Conservation (phyloP, 2,888 invertebrate species). For the Hypomecis punctinalis region DNA sequence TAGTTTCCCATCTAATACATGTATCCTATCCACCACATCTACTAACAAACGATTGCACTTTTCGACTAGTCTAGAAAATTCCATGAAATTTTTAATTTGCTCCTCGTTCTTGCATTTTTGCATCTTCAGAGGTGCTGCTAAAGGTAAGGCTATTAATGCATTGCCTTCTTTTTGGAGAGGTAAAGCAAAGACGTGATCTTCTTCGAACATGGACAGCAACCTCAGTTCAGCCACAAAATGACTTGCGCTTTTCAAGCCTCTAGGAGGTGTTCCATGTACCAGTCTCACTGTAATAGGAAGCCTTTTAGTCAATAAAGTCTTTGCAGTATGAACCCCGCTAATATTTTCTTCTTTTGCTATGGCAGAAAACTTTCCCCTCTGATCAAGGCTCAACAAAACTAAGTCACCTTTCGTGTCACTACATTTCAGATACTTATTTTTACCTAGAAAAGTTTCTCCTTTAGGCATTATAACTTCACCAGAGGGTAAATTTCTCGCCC, state of each 20-base stretch:
- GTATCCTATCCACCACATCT: slow-evolving; percentile 92
- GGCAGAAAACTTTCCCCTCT: slow-evolving; percentile 96
- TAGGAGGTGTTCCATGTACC: slow-evolving; percentile 95
- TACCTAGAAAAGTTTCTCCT: slow-evolving; percentile 88
- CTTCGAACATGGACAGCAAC: slow-evolving; percentile 93
- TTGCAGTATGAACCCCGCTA: slow-evolving; percentile 96
- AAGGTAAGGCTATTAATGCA: slow-evolving; percentile 91
- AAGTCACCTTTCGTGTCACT: slow-evolving; percentile 93
- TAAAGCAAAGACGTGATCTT: slow-evolving; percentile 93
- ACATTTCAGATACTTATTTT: slow-evolving; percentile 94
- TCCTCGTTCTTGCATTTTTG: slow-evolving; percentile 93
- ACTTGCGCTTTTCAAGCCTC: slow-evolving; percentile 91
- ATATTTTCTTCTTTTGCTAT: slow-evolving; percentile 97
- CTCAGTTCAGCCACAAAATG: slow-evolving; percentile 94
- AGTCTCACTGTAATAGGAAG: slow-evolving; percentile 96
- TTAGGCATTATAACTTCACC: slow-evolving; percentile 93
- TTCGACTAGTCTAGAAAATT: slow-evolving; percentile 91
- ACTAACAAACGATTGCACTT: slow-evolving; percentile 90
- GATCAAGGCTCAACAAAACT: slow-evolving; percentile 92
- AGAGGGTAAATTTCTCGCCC: slow-evolving; percentile 90
- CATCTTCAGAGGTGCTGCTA: slow-evolving; percentile 94
- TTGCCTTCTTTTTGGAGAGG: slow-evolving; percentile 93
- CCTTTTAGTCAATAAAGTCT: slow-evolving; percentile 94
- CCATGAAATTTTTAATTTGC: slow-evolving; percentile 89
- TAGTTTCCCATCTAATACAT: slow-evolving; percentile 92